Conservation (phyloP, 2,888 invertebrate species). For the Drymonia ruficornis region DNA sequence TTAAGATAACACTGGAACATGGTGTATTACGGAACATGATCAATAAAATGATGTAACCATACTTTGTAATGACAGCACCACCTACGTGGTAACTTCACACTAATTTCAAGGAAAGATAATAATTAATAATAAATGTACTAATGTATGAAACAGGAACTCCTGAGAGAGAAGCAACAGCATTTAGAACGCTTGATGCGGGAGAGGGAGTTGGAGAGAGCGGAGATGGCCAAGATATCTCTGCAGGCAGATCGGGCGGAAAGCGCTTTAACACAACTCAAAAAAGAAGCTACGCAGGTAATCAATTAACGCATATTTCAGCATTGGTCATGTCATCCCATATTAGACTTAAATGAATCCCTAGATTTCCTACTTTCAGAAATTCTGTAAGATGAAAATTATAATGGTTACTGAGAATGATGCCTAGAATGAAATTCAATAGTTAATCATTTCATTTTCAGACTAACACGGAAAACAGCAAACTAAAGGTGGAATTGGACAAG, state of each 20-base stretch:
- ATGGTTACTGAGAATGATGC: too few species aligned
- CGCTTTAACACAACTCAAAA: slow-evolving; percentile 83
- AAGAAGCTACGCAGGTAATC: slow-evolving; percentile 87
- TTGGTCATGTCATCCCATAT: too few species aligned
- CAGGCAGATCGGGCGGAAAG: slow-evolving; percentile 92
- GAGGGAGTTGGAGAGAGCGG: slow-evolving; percentile 94
- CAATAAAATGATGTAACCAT: neutral
- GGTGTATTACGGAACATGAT: slow-evolving; percentile 17
- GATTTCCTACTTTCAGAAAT: too few species aligned
- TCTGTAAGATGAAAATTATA: too few species aligned
- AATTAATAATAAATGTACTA: neutral
- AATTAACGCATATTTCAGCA: neutral
- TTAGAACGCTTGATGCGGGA: slow-evolving; percentile 96
- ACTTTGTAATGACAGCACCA: neutral
- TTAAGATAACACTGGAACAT: neutral
- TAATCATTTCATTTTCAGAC: slow-evolving; percentile 49
- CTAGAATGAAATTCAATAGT: neutral
- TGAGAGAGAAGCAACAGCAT: slow-evolving; percentile 97
- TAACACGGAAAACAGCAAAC: slow-evolving; percentile 82
- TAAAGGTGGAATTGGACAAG: slow-evolving; percentile 83
- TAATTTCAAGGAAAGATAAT: neutral
- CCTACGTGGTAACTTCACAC: neutral
- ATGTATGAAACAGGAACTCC: slow-evolving; percentile 87
- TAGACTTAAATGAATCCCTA: too few species aligned
- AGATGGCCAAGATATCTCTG: slow-evolving; percentile 92